Evolutionary conservation across 1,140 invertebrate genomes (phyloP).

Genomic region (Anoplolepis gracilipes): DNA sequence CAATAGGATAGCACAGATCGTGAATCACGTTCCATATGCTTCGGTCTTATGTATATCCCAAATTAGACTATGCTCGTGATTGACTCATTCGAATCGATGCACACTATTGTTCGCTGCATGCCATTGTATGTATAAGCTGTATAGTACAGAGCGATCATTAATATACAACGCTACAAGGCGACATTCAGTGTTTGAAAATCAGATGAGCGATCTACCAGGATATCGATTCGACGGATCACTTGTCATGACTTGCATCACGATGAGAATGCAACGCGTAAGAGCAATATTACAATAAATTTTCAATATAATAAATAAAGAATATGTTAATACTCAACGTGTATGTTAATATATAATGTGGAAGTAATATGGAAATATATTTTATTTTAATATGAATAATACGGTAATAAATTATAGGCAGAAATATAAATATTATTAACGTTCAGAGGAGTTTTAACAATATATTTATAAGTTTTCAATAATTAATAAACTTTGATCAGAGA

Average conservation of each 20-base stretch:
- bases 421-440: background rate
- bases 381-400: background rate
- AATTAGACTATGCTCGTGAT: constrained; percentile 76
- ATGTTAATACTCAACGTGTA: no score
- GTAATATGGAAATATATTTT: background rate
- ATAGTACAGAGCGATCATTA: constrained; percentile 73
- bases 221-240: constrained; percentile 55
- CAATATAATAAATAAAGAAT: background rate
- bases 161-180: constrained; percentile 76
- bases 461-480: background rate
- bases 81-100: constrained; percentile 80
- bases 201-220: constrained; percentile 60
- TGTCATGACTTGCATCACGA: background rate
- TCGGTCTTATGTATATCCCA: constrained; percentile 42
- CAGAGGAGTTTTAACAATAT: background rate
- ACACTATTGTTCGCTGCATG: constrained; percentile 75
- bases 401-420: background rate
- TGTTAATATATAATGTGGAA: background rate
- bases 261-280: background rate
- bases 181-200: constrained; percentile 68
- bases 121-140: constrained; percentile 68
- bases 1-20: constrained; percentile 12
- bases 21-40: constrained; percentile 49
- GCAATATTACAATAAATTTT: background rate
- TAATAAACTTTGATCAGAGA: background rate